Evolutionary conservation across 2,888 invertebrate species (phyloP).

Genomic region (Xylocampa areola): DNA sequence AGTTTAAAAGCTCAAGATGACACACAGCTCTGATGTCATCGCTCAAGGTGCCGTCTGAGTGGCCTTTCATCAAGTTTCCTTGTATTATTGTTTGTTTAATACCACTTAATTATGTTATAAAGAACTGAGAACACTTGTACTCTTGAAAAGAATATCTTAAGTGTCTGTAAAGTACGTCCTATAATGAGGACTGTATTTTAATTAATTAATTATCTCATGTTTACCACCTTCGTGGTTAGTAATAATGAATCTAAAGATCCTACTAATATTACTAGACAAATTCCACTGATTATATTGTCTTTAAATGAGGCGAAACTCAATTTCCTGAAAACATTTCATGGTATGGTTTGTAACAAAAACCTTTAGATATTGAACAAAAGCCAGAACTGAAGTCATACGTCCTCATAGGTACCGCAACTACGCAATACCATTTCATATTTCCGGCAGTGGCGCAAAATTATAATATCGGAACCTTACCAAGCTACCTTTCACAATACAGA

Average conservation of each 20-base stretch:
- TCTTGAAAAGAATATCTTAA: conserved; percentile 18
- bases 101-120: conserved; percentile 23
- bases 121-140: conserved; percentile 40
- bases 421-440: conserved; percentile 3
- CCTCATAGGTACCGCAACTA: conserved; percentile 11
- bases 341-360: background rate
- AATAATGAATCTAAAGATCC: background rate
- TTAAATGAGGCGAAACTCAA: too few species aligned
- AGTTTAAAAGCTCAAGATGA: conserved; percentile 41
- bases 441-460: conserved; percentile 5
- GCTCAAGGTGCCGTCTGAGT: conserved; percentile 66
- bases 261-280: too few species aligned
- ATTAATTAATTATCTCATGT: conserved; percentile 22
- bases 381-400: background rate
- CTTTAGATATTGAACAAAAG: background rate
- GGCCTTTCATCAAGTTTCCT: conserved; percentile 72
- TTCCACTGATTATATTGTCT: too few species aligned
- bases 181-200: conserved; percentile 26
- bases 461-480: conserved; percentile 4
- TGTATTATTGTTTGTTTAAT: conserved; percentile 56
- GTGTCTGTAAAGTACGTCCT: background rate
- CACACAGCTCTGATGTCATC: conserved; percentile 71
- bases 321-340: background rate
- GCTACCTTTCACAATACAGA: conserved; percentile 19
- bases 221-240: conserved; percentile 17